phyloP scores from a whole-genome alignment of 2,797 vertebrate genomes.

The Tarsius wallacei region DNA sequence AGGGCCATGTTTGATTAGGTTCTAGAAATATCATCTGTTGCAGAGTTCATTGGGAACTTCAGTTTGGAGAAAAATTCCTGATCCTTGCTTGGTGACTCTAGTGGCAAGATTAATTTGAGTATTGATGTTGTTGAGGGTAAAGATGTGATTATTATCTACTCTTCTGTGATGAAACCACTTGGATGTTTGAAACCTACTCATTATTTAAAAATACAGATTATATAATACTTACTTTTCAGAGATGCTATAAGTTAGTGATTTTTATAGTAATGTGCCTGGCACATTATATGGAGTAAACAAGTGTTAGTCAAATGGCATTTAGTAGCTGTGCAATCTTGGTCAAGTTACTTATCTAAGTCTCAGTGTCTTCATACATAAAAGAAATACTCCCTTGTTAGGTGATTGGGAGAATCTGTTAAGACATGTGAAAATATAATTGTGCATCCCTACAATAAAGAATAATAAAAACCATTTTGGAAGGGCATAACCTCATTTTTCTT shows the following conservation, averaged over 20 bases:
- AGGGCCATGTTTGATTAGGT: neutral
- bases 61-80: neutral
- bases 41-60: neutral
- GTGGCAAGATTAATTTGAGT: constrained; percentile 21
- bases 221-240: neutral
- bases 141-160: neutral
- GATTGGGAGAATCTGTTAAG: neutral
- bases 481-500: neutral
- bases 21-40: neutral
- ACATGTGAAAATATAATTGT: constrained; percentile 48
- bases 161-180: neutral
- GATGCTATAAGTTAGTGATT: neutral
- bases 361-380: neutral
- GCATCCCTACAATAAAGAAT: neutral
- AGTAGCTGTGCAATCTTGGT: neutral
- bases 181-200: neutral
- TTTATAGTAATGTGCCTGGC: neutral
- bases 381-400: neutral
- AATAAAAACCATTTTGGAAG: neutral
- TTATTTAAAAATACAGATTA: neutral
- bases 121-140: neutral
- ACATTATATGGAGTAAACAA: neutral
- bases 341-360: neutral
- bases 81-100: neutral
- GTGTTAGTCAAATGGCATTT: neutral